These are phyloP conservation scores for Drosophila obscura DNA, from an alignment of 1,140 invertebrate species.

Conservation along the genomic window DNA sequence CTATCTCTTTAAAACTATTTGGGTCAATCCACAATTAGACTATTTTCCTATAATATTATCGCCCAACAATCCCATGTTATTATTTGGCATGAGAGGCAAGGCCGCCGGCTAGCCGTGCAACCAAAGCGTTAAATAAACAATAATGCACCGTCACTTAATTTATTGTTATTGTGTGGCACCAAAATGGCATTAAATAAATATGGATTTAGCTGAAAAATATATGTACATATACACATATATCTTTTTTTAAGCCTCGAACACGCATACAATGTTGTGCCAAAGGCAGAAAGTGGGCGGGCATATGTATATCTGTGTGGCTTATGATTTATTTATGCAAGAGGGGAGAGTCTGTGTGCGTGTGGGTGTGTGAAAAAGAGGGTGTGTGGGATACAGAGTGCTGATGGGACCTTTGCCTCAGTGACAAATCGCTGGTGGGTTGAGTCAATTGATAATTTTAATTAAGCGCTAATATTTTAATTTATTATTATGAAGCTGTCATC, in stretches of 20 bases:
- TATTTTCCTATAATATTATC: slow-evolving; percentile 2
- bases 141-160: slow-evolving; percentile 48
- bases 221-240: not conserved
- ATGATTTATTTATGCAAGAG: slow-evolving; percentile 21
- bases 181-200: slow-evolving; percentile 49
- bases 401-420: slow-evolving; percentile 36
- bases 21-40: slow-evolving; percentile 1
- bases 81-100: slow-evolving; percentile 31
- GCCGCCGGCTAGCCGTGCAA: slow-evolving; percentile 33
- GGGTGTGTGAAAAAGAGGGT: not conserved
- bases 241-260: slow-evolving; percentile 29
- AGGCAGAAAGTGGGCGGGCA: slow-evolving; percentile 16
- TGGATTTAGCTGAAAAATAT: slow-evolving; percentile 57
- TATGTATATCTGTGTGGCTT: slow-evolving; percentile 32
- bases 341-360: slow-evolving; percentile 1
- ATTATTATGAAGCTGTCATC: slow-evolving; percentile 69
- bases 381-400: not conserved
- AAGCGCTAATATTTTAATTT: slow-evolving; percentile 83
- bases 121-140: slow-evolving; percentile 50
- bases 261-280: slow-evolving; percentile 15
- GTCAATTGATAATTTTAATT: slow-evolving; percentile 77
- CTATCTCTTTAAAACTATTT: too few relatives aligned
- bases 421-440: slow-evolving; percentile 42
- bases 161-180: slow-evolving; percentile 34
- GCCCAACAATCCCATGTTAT: slow-evolving; percentile 21